phyloP scores from a whole-genome alignment of 2,113 vertebrate species.

The Chitala chitala region DNA sequence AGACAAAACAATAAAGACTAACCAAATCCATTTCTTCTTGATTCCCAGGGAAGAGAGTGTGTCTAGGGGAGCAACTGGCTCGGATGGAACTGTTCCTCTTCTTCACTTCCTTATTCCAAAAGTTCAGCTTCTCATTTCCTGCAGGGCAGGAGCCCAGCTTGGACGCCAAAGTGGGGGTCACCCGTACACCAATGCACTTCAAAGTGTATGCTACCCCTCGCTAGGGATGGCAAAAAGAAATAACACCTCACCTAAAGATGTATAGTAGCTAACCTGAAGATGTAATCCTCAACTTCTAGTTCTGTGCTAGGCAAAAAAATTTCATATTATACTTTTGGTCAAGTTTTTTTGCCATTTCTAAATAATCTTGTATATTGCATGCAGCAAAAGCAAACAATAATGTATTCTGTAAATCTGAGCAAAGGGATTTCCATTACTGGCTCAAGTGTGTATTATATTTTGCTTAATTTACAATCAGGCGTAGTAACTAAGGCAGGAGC shows the following conservation, averaged over 20 bases:
- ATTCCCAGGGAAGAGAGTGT: constrained; percentile 65
- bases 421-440: too few relatives aligned
- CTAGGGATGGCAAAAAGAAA: constrained; percentile 29
- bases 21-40: not conserved
- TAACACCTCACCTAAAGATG: not conserved
- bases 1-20: not conserved
- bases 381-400: too few relatives aligned
- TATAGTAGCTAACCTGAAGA: not conserved
- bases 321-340: too few relatives aligned
- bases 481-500: too few relatives aligned
- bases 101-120: constrained; percentile 69
- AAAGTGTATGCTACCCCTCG: constrained; percentile 53
- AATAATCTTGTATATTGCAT: too few relatives aligned
- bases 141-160: constrained; percentile 42
- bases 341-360: too few relatives aligned
- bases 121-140: constrained; percentile 62
- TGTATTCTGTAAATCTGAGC: too few relatives aligned
- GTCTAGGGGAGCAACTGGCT: constrained; percentile 72
- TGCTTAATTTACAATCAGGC: too few relatives aligned
- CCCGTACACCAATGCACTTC: constrained; percentile 50
- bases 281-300: not conserved
- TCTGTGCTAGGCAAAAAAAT: too few relatives aligned
- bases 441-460: too few relatives aligned
- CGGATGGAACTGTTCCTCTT: constrained; percentile 76
- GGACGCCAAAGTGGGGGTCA: constrained; percentile 31